A percentile compares a stretch with the other conserved stretches of the same genome.
Evolutionary conservation across 1,140 invertebrate species (phyloP).

Genomic region (Drosophila quadrilineata): DNA sequence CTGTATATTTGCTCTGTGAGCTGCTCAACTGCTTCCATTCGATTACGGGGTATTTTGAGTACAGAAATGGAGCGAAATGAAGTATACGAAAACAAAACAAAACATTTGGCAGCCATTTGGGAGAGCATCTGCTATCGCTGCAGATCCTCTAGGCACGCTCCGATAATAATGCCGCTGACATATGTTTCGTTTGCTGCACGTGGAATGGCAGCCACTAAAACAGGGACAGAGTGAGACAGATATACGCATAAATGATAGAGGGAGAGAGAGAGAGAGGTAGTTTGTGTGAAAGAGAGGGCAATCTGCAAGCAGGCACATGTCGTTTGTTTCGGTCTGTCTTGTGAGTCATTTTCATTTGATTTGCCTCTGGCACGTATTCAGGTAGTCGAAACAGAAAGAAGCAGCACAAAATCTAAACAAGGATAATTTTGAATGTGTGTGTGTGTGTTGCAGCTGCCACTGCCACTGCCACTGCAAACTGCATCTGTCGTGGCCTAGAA

Average conservation of each 20-base stretch:
- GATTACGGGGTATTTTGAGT: too few species aligned
- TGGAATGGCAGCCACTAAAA: too few species aligned
- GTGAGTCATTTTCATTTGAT: constrained; percentile 25
- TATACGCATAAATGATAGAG: too few species aligned
- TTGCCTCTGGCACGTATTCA: constrained; percentile 28
- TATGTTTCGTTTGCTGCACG: constrained; percentile 39
- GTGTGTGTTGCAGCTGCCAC: neutral
- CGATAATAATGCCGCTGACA: constrained; percentile 31
- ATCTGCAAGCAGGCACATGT: constrained; percentile 21
- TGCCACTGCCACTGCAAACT: too few species aligned
- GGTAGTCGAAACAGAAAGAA: constrained; percentile 17
- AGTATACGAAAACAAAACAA: constrained; percentile 4
- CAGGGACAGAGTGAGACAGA: too few species aligned
- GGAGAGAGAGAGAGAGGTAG: too few species aligned
- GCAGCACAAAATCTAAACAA: neutral
- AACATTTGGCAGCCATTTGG: constrained; percentile 23
- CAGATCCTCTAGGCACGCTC: constrained; percentile 27
- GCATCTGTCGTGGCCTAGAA: too few species aligned
- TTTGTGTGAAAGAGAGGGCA: too few species aligned
- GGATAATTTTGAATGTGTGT: constrained; percentile 10
- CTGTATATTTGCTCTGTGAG: too few species aligned
- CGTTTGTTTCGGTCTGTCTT: constrained; percentile 1
- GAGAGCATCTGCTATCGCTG: constrained; percentile 26
- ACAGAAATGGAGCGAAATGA: too few species aligned
- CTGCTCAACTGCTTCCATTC: too few species aligned